Percentiles rank a stretch among this genome's conserved stretches.
Evolutionary conservation across 2,888 invertebrate genomes (phyloP).

Genomic region (Ypsolopha sequella): DNA sequence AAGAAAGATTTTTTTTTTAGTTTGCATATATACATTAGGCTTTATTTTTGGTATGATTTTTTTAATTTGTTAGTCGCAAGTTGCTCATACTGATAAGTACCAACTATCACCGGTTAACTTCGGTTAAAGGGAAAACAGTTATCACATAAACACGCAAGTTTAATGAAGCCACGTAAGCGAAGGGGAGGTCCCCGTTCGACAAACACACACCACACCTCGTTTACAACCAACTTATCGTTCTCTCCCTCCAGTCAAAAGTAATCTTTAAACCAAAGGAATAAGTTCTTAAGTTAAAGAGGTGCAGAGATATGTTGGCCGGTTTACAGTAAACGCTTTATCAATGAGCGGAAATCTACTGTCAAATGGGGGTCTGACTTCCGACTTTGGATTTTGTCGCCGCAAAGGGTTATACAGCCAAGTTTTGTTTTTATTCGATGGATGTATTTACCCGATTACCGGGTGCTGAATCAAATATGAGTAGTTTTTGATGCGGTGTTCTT

Average conservation of each 20-base stretch:
- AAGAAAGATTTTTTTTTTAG: too few species aligned
- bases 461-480: not conserved
- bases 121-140: too few species aligned
- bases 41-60: too few species aligned
- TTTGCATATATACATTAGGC: too few species aligned
- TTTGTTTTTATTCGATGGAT: constrained; percentile 1
- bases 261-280: too few species aligned
- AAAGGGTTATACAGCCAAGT: not conserved
- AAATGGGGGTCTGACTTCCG: not conserved
- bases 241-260: too few species aligned
- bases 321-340: constrained; percentile 2
- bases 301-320: not conserved
- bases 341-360: constrained; percentile 4
- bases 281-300: not conserved
- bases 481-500: not conserved
- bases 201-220: not conserved
- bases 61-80: too few species aligned
- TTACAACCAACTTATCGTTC: too few species aligned
- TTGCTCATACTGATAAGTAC: too few species aligned
- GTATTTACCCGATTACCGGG: too few species aligned
- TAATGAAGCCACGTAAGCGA: not conserved
- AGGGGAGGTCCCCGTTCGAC: not conserved
- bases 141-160: not conserved
- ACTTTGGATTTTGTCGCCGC: not conserved
- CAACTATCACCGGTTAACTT: too few species aligned